These are phyloP conservation scores for Troides aeacus DNA, from an alignment of 2,888 invertebrate species.

Conservation along the genomic window DNA sequence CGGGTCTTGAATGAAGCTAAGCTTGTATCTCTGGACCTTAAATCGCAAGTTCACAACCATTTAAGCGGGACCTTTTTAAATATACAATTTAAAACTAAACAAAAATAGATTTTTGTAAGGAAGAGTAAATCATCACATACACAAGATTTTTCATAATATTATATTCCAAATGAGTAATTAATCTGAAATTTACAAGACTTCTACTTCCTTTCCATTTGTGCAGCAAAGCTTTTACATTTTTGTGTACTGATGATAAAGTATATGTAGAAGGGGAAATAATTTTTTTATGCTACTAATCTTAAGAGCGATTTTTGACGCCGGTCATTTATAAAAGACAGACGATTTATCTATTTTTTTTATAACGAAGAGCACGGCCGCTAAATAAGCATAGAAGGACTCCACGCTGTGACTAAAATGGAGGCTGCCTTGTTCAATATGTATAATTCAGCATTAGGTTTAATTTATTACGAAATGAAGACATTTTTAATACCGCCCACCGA, in stretches of 20 bases:
- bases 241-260: neutral
- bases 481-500: slow-evolving; percentile 59
- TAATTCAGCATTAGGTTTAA: slow-evolving; percentile 66
- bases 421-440: slow-evolving; percentile 53
- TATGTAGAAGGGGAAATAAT: slow-evolving; percentile 1
- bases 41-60: no score
- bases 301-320: slow-evolving; percentile 37
- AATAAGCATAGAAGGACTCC: slow-evolving; percentile 63
- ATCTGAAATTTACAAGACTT: neutral
- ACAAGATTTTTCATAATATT: neutral
- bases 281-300: slow-evolving; percentile 35
- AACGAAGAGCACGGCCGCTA: slow-evolving; percentile 52
- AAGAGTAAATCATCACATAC: no score
- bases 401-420: slow-evolving; percentile 72
- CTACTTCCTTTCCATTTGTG: neutral
- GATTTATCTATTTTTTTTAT: slow-evolving; percentile 49
- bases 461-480: slow-evolving; percentile 72
- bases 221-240: neutral
- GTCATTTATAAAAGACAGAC: slow-evolving; percentile 8
- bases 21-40: no score
- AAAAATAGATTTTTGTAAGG: no score
- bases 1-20: no score
- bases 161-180: neutral
- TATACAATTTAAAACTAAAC: no score
- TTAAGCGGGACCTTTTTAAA: no score